Conservation (phyloP, 1,140 invertebrate genomes). For the Sycophaga agraensis region DNA sequence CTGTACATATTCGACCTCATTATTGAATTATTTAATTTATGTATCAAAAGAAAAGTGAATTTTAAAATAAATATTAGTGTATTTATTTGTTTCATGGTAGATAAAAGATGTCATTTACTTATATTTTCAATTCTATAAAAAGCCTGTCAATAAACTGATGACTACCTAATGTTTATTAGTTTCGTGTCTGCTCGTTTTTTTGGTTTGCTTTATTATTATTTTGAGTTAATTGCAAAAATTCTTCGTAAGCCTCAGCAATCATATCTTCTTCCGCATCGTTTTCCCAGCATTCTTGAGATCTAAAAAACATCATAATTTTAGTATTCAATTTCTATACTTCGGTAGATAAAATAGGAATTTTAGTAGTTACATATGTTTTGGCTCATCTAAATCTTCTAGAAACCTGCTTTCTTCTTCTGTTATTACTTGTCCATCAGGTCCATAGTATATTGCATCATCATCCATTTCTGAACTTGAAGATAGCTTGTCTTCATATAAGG, state of each 20-base stretch:
- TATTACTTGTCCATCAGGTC: constrained; percentile 52
- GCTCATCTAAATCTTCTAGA: constrained; percentile 39
- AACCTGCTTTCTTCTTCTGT: constrained; percentile 53
- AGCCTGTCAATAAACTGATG: not conserved
- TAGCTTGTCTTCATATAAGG: constrained; percentile 32
- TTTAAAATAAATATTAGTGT: constrained; percentile 6
- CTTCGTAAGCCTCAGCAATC: constrained; percentile 48
- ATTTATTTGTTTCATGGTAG: not conserved
- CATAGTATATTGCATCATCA: constrained; percentile 51
- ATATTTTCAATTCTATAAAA: constrained; percentile 13
- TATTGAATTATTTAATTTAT: constrained; percentile 17
- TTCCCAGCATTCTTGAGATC: constrained; percentile 31
- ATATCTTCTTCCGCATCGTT: constrained; percentile 48
- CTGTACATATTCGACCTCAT: constrained; percentile 28
- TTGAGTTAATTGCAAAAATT: constrained; percentile 44
- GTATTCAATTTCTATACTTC: not conserved
- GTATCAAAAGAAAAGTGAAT: constrained; percentile 4
- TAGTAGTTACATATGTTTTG: constrained; percentile 37
- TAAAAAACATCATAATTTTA: constrained; percentile 18
- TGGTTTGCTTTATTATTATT: constrained; percentile 35
- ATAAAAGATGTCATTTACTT: constrained; percentile 5
- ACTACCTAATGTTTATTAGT: constrained; percentile 18
- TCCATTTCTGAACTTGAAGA: constrained; percentile 24
- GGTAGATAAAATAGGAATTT: not conserved
- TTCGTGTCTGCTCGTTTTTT: constrained; percentile 24